Conservation (phyloP, 2,113 vertebrate genomes). For the Paratilapia polleni region DNA sequence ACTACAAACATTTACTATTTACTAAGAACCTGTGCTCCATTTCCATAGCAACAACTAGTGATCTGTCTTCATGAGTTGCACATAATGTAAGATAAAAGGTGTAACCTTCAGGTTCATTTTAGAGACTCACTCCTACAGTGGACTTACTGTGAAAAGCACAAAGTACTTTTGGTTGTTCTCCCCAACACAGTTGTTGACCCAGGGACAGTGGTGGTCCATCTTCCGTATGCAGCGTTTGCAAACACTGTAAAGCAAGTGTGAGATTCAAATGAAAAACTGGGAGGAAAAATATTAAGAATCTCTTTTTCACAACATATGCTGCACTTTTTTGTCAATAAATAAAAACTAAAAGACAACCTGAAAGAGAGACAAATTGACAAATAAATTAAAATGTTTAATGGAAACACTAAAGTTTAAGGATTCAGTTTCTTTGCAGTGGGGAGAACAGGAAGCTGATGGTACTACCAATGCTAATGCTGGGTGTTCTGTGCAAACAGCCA, state of each 20-base stretch:
- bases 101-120: neutral
- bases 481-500: neutral
- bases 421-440: neutral
- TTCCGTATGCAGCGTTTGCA: constrained; percentile 98
- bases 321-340: neutral
- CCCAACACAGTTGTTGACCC: constrained; percentile 99
- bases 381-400: neutral
- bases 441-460: neutral
- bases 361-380: neutral
- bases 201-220: constrained; percentile 99
- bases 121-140: neutral
- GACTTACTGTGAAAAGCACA: constrained; percentile 98
- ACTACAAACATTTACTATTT: neutral
- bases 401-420: neutral
- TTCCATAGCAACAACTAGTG: neutral
- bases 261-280: neutral
- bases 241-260: constrained; percentile 81
- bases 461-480: neutral
- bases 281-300: neutral
- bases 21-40: neutral
- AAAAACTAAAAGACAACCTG: neutral
- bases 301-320: neutral
- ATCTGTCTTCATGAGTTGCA: neutral
- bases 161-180: constrained; percentile 99
- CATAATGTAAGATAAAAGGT: neutral